Base-by-base conservation (phyloP, 2,888 invertebrate genomes). In the Epsilonema sp. region DNA sequence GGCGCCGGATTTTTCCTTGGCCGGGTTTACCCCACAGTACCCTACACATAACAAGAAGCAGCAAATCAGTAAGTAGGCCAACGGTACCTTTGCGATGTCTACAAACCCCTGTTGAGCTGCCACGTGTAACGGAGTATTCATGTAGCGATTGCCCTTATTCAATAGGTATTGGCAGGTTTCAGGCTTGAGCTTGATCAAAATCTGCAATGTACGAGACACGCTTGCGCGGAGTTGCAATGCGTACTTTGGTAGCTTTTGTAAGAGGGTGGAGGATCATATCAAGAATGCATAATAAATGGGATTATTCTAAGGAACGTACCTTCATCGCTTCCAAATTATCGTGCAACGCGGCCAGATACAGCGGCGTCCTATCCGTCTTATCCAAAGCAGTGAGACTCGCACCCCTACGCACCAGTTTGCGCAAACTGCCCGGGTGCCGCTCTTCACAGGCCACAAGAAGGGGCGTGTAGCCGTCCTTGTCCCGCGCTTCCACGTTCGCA, bases 401-500 rank as follows among this genome's bases (percentile, higher is more conserved):
- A n/a, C 61, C 64, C 19, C 57, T 55, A 42, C 61, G 54, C 37
- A 70, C 56, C 43, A 70, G 58, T 2, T 58, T 51, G 42, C 59
- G 54, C 11, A 67, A 59, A 13, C 44, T 45, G n/a, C 65, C 62
- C 23, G 64, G 58, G 23, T 41, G 46, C 23, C 69, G 69, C 22
- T 63, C 59, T 11, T 58, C 56, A 20, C 66, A 65, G n/a, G 69
- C 68, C 50, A 68, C 54, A 50, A 70, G 53, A 26, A 70, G 57
- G 0, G 70, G 67, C 1, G 67, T 68, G 58, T 63, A 69, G 51
- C 65, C 65, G 52, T 69, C 65, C 48, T 62, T 66, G 56, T 67
- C 67, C 5, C 55, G 53, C 19, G 58, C 53, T 48, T 70, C 67
- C 37, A 68, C 57, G 22, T 57, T 54, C 8, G 69, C 67, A 2